Percentiles rank a stretch among this genome's conserved stretches.
Evolutionary conservation across 2,797 vertebrate genomes (phyloP).

Genomic region (Micromesistius poutassou): DNA sequence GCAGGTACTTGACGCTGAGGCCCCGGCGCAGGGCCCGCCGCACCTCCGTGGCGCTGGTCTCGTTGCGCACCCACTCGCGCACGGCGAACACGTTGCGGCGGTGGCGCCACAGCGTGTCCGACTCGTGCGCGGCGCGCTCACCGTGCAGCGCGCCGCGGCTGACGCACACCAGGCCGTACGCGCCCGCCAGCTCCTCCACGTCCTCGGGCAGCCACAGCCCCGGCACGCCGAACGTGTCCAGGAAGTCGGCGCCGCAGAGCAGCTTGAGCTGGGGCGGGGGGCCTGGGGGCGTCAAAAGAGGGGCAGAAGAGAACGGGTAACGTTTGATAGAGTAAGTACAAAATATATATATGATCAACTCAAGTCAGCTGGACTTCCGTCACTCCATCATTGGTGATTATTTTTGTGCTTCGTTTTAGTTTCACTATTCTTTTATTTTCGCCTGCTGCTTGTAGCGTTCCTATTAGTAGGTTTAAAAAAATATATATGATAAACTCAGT

Average conservation of each 20-base stretch:
- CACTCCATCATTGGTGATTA: not conserved
- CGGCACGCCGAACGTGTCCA: slow-evolving; percentile 79
- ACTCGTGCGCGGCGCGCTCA: slow-evolving; percentile 69
- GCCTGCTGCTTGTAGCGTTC: not conserved
- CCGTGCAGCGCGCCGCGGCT: slow-evolving; percentile 73
- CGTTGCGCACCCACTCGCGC: slow-evolving; percentile 82
- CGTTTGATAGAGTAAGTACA: too few relatives aligned
- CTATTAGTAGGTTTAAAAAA: too few relatives aligned
- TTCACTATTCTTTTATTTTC: not conserved
- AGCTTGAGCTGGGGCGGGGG: slow-evolving; percentile 78
- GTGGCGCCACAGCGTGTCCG: slow-evolving; percentile 68
- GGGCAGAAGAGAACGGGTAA: not conserved
- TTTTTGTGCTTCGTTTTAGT: not conserved
- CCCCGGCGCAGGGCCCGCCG: slow-evolving; percentile 75
- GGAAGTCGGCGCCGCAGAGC: slow-evolving; percentile 87
- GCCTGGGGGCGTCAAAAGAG: slow-evolving; percentile 52
- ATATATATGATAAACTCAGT: too few relatives aligned
- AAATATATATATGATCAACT: too few relatives aligned
- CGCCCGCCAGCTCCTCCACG: slow-evolving; percentile 79
- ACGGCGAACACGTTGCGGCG: slow-evolving; percentile 78
- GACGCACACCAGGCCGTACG: slow-evolving; percentile 85
- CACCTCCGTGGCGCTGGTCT: slow-evolving; percentile 82
- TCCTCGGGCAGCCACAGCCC: slow-evolving; percentile 82
- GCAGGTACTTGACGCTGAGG: slow-evolving; percentile 85
- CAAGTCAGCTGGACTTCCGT: not conserved